phyloP scores from a whole-genome alignment of 2,888 invertebrate species.

The Noctua pronuba region DNA sequence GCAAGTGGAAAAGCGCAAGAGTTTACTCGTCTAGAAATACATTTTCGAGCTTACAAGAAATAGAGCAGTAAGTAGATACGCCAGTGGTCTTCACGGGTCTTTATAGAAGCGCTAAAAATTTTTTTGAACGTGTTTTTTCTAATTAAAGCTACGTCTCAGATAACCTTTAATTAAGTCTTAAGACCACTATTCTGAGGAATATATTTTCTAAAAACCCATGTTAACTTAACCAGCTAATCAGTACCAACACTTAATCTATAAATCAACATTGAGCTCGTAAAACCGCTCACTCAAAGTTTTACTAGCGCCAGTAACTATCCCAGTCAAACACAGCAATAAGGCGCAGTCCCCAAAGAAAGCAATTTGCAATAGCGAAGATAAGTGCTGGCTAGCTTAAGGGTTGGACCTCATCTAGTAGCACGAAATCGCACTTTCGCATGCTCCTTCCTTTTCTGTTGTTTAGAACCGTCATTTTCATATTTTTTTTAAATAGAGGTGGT shows the following conservation, averaged over 20 bases:
- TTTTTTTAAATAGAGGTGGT: background rate
- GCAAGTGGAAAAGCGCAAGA: background rate
- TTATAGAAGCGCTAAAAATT: too few relatives aligned
- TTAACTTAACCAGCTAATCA: constrained; percentile 10
- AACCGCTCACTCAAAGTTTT: constrained; percentile 21
- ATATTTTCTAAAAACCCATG: background rate
- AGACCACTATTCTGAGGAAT: too few relatives aligned
- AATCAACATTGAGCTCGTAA: constrained; percentile 32
- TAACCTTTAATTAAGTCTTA: too few relatives aligned
- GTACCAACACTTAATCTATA: constrained; percentile 32
- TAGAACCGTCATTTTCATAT: background rate
- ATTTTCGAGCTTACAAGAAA: too few relatives aligned
- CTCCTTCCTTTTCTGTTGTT: background rate
- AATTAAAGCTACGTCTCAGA: too few relatives aligned
- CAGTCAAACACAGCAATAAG: constrained; percentile 73
- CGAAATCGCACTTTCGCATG: background rate
- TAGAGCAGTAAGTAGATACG: too few relatives aligned
- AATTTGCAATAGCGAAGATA: constrained; percentile 77
- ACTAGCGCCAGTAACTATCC: constrained; percentile 64
- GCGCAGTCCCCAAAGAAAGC: constrained; percentile 79
- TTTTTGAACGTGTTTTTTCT: too few relatives aligned
- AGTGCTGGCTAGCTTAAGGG: constrained; percentile 73
- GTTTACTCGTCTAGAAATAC: too few relatives aligned
- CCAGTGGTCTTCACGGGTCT: too few relatives aligned
- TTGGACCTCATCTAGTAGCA: background rate